Conservation (phyloP, 2,797 vertebrate genomes). For the Paguma larvata region DNA sequence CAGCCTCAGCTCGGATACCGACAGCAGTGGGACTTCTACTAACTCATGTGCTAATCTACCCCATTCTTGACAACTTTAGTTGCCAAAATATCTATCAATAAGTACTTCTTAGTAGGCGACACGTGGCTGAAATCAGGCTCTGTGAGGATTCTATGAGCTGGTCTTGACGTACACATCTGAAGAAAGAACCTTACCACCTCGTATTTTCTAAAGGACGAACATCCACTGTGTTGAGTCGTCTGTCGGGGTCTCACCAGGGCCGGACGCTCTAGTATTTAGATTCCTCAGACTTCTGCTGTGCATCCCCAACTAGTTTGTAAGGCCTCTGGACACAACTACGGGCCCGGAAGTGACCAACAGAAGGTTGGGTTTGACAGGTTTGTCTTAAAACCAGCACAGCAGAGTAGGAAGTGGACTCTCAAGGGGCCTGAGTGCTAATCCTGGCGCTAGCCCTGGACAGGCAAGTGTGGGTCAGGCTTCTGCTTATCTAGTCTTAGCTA, state of each 20-base stretch:
- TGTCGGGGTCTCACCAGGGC: neutral
- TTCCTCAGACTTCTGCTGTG: neutral
- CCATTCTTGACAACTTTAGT: neutral
- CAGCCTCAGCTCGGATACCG: neutral
- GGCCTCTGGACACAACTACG: neutral
- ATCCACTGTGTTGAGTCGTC: neutral
- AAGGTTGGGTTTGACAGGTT: neutral
- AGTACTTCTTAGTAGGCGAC: neutral
- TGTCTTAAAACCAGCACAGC: neutral
- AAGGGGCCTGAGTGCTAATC: neutral
- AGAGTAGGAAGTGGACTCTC: neutral
- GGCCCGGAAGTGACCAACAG: neutral
- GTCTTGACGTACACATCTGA: too few species aligned
- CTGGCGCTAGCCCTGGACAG: accelerated
- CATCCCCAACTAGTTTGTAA: neutral
- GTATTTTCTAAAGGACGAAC: neutral
- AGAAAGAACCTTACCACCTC: neutral
- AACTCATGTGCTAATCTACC: neutral
- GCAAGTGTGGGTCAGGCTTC: neutral
- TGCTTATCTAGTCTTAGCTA: neutral
- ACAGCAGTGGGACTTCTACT: neutral
- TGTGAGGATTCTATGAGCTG: neutral
- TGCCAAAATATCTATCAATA: neutral
- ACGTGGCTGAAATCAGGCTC: neutral
- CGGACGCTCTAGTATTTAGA: neutral